Base-by-base conservation (phyloP, 2,113 vertebrate species). In the Rallus limicola region DNA sequence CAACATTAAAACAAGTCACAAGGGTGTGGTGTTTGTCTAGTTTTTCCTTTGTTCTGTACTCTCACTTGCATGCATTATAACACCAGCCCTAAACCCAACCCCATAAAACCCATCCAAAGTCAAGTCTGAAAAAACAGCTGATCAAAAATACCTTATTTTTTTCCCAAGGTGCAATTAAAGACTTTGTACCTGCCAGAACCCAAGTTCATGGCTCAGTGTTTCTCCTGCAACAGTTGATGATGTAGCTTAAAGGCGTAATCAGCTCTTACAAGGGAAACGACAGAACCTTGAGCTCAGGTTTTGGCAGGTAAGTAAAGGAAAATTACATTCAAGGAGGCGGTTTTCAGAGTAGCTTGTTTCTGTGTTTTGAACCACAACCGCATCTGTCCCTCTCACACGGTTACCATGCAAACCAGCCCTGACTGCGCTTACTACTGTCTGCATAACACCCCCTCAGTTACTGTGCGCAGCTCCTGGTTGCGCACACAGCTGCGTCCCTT, bases 191-290 rank as follows among this genome's bases (percentile, higher is more conserved):
- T 94, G 75, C 82, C 40, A 88, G 88, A 67, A 74, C 71, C 82
- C 50, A 70, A 82, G 88, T 36, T 88, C 88, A 88, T 63, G 85
- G 95, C 88, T 95, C 90, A 93, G 92, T 67, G 75, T 86, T 97
- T 92, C 80, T 93, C 82, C 63, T 95, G 79, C 2, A 10, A 48
- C 36, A 90, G 88, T 25, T 93, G 87, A 75, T 96, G 83, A 81
- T 90, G 59, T 55, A 82, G 58, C 44, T 90, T 72, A 85, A 40
- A 48, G 70, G 75, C 2, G 0, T 36, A 31, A 93, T 90, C 88
- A 86, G 8, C 67, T 92, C 50, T 50, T 82, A 59, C 55, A 77
- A 65, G 75, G 71, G 86, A 94, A 93, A 94, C 44, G 76, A 77
- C 79, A 88, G 88, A 95, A 65, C 67, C n/a, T 1, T 74, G 71